Evolutionary conservation across 2,797 vertebrate genomes (phyloP).

Genomic region (Psittacula derbiana): DNA sequence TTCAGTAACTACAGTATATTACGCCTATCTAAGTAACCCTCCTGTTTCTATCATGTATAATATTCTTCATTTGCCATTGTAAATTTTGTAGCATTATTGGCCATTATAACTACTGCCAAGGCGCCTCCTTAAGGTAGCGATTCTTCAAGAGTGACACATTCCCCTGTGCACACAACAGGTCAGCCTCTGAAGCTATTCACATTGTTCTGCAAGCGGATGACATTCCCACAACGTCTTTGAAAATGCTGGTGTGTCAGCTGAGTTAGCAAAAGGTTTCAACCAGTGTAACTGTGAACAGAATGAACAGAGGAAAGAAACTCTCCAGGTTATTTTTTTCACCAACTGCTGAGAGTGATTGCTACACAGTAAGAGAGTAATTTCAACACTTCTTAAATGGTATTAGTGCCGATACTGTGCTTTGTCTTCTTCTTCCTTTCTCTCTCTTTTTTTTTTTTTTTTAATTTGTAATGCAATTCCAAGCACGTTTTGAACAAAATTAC

Average conservation of each 20-base stretch:
- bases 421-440: background rate
- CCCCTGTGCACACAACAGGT: background rate
- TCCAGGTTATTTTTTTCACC: slow-evolving; percentile 15
- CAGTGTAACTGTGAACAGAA: background rate
- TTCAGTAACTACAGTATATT: slow-evolving; percentile 37
- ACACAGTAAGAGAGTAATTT: slow-evolving; percentile 44
- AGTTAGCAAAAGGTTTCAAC: slow-evolving; percentile 30
- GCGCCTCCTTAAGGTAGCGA: background rate
- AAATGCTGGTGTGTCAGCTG: background rate
- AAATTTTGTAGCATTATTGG: slow-evolving; percentile 4
- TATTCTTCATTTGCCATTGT: background rate
- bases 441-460: background rate
- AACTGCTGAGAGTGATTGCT: slow-evolving; percentile 15
- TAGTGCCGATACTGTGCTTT: background rate
- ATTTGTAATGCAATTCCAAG: slow-evolving; percentile 28
- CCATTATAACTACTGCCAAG: slow-evolving; percentile 13
- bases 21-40: slow-evolving; percentile 33
- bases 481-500: slow-evolving; percentile 44
- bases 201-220: background rate
- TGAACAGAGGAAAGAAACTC: background rate
- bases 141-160: background rate
- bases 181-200: slow-evolving; percentile 1
- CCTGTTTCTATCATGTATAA: background rate
- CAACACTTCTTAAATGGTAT: slow-evolving; percentile 21
- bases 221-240: slow-evolving; percentile 13